Evolutionary conservation across 2,113 vertebrate species (phyloP).

Genomic region (Centropus unirufus): DNA sequence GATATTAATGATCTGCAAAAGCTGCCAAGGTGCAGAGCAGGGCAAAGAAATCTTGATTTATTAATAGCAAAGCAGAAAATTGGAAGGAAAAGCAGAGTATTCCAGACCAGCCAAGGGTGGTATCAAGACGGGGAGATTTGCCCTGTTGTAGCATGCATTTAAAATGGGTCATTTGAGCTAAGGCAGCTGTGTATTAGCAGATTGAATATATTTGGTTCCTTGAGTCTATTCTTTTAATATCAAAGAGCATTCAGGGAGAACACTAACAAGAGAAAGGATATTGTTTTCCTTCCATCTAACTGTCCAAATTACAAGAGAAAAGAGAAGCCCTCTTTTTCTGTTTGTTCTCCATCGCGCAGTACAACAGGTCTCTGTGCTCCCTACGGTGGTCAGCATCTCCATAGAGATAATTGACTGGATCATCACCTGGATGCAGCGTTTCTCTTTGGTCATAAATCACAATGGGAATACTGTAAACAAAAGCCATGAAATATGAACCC

Average conservation of each 20-base stretch:
- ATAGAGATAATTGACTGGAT: slow-evolving; percentile 48
- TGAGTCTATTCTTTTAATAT: not conserved
- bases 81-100: not conserved
- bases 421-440: slow-evolving; percentile 53
- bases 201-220: not conserved
- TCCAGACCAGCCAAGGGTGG: slow-evolving; percentile 12
- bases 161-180: slow-evolving; percentile 27
- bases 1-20: slow-evolving; percentile 33
- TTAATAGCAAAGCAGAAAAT: slow-evolving; percentile 22
- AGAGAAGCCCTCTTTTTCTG: not conserved
- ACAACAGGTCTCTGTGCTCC: not conserved
- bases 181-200: not conserved
- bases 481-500: slow-evolving; percentile 54
- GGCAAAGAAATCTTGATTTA: slow-evolving; percentile 30
- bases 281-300: not conserved
- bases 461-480: slow-evolving; percentile 22
- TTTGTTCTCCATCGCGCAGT: not conserved
- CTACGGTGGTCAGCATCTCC: slow-evolving; percentile 17
- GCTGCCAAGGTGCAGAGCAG: not conserved
- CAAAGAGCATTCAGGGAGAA: not conserved
- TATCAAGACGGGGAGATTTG: not conserved
- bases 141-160: not conserved
- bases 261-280: not conserved
- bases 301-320: not conserved
- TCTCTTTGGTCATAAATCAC: slow-evolving; percentile 56